Evolutionary conservation across 2,888 invertebrate genomes (phyloP), one percentile per base, ranked within the genome.

Genomic region (Hermaeophaga mercurialis): DNA sequence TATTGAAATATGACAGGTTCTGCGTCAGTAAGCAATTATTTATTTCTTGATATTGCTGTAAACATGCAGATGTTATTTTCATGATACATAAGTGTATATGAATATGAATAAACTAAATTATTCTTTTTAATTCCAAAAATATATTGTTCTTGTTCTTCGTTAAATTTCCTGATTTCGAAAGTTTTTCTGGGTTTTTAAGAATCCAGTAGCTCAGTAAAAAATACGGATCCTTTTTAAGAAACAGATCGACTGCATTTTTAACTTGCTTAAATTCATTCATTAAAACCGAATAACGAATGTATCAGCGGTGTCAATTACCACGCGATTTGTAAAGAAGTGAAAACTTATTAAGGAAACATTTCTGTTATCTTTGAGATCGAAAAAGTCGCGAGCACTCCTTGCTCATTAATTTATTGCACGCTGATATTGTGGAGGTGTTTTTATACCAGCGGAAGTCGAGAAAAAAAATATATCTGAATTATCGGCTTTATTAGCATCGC

Each of bases 291-390:
- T 38, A 38, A 38, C 38, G 38, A 38, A 38, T 38, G 14, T 38
- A 38, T 38, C 38, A 38, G 28, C 44, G 17, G 15, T 28, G 44
- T 28, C 45, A 31, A 45, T 45, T 45, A 31, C 45, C 17, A 45
- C 45, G 45, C 46, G 36, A 39, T 49, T 41, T 31, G 28, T 41
- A 31, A 49, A 19, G 14, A 22, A 31, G 38, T 38, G 33, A 34
- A 49, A 55, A 55, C 34, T 49, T 34, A 49, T 48, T 28, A 41
- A 28, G 43, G 41, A 55, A 55, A 48, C 36, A 24, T 55, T 55
- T 41, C 49, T 24, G 41, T 36, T 48, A 55, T 49, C 44, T 36
- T 26, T 44, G 36, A 12, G 12, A 48, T 55, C 55, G 48, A 33
- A 48, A 48, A 48, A 36, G n/a, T 39, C 31, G 7, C 43, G 33